Base-by-base conservation (phyloP, 2,113 vertebrate genomes). In the Gopherus evgoodei region DNA sequence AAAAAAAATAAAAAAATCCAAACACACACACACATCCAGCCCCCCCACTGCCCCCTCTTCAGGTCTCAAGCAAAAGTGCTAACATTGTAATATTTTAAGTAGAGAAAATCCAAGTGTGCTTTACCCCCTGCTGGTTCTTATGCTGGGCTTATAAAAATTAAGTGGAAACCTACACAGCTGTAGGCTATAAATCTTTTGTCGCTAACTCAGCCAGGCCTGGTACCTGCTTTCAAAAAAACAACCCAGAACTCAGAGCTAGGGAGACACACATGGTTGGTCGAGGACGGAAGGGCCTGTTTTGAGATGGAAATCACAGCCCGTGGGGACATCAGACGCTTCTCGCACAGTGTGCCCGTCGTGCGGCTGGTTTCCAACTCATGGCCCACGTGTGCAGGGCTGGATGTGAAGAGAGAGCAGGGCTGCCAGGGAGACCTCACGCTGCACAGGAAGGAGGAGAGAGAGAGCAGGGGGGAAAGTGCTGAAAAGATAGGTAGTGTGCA, bases 111-210 rank as follows among this genome's bases (percentile, higher is more conserved):
- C 97, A 97, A 98, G 98, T 98, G 97, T 97, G 98, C 95, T 98
- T 98, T 98, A 98, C 97, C 98, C 97, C 98, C 98, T 13, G 97
- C 97, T 95, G 98, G 95, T 88, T 97, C 97, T 97, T 97, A 97
- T 95, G 93, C 96, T 93, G 94, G 96, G 96, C 98, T 98, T 98
- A 98, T 98, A 98, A 98, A 98, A 98, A 98, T 98, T 98, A 98
- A 98, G 98, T 96, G 98, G 98, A 97, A 98, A 98, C 97, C 97
- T 98, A 98, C 92, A 92, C 98, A 99, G 98, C 98, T 99, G 98
- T 98, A 97, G 97, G 98, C 98, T 97, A 98, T 98, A 98, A 98
- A 99, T 98, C 97, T 97, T 97, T 97, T 97, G 94, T 97, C 31
- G 86, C 96, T 72, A 94, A 97, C 94, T 72, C 91, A 97, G 96